Evolutionary conservation across 1,140 invertebrate species (phyloP), one percentile per base, ranked within the genome.

Genomic region (Bombus sibiricus): DNA sequence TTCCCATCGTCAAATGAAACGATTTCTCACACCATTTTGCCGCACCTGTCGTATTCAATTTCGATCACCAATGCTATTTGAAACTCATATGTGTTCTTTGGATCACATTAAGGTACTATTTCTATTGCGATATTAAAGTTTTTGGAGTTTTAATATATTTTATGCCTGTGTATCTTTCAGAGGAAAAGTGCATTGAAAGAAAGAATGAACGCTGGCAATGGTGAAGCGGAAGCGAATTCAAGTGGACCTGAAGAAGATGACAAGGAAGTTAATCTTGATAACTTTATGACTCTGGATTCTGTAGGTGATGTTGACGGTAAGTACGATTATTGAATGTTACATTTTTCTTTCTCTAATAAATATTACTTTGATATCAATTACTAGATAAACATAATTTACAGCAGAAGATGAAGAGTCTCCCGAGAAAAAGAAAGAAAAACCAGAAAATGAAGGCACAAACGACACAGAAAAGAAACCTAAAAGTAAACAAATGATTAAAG

Each of bases 251-350:
- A 95, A 76, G 97, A 97, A 90, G 97, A 97, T 86, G 97, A 97
- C 74, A 97, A 97, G 91, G 97, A 97, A 93, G 96, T 97, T 8
- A 97, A 98, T 95, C 96, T 98, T 71, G 97, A 98, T 77, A 98
- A 98, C 92, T 98, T 98, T 90, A 97, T 98, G 95, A 98, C 97
- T 43, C 95, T 98, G 15, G 97, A 98, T 94, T 98, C 97, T 34
- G 97, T 98, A 34, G 97, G 97, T n/a, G 97, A 97, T 94, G 97
- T 97, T 34, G 97, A 98, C 95, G 97, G 97, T 96, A 95, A 93
- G 86, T 92, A 43, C 34, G 8, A 34, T 68, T 68, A 62, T 82
- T 37, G 34, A 73, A 39, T 10, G 9, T 64, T 47, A 39, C 28
- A 78, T 68, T 22, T 53, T 75, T 12, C 5, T 69, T 39, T 71